Conservation (phyloP, 2,888 invertebrate genomes). For the Apeira syringaria region DNA sequence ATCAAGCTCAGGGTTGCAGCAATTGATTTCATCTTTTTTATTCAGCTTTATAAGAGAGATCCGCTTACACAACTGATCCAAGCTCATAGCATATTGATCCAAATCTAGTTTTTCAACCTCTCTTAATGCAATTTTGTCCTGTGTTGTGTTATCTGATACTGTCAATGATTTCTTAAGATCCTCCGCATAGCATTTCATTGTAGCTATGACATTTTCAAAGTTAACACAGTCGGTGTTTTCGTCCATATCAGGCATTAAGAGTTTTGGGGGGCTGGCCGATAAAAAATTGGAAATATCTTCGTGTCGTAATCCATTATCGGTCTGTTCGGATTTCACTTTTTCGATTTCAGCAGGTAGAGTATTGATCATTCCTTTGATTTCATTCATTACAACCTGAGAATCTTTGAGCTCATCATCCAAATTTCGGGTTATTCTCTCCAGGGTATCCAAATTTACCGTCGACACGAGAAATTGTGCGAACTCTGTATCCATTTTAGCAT, state of each 20-base stretch:
- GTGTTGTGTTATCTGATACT: slow-evolving; percentile 29
- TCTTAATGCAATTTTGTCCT: slow-evolving; percentile 12
- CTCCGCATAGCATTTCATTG: slow-evolving; percentile 61
- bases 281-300: slow-evolving; percentile 58
- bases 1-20: slow-evolving; percentile 57
- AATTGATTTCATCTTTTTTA: slow-evolving; percentile 41
- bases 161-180: slow-evolving; percentile 55
- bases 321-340: slow-evolving; percentile 21
- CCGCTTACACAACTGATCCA: slow-evolving; percentile 64
- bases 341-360: slow-evolving; percentile 31
- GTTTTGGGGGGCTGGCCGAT: slow-evolving; percentile 52
- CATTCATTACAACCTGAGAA: slow-evolving; percentile 61
- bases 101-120: slow-evolving; percentile 51
- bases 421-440: slow-evolving; percentile 63
- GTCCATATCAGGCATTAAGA: slow-evolving; percentile 62
- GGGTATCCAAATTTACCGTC: slow-evolving; percentile 54
- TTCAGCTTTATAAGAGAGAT: slow-evolving; percentile 55
- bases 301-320: slow-evolving; percentile 39
- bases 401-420: slow-evolving; percentile 62
- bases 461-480: slow-evolving; percentile 59
- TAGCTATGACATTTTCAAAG: slow-evolving; percentile 55
- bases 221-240: slow-evolving; percentile 49
- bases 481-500: slow-evolving; percentile 31
- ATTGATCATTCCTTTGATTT: slow-evolving; percentile 60
- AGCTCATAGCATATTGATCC: slow-evolving; percentile 55